phyloP scores from a whole-genome alignment of 2,797 vertebrate species.

The Danio choprae region DNA sequence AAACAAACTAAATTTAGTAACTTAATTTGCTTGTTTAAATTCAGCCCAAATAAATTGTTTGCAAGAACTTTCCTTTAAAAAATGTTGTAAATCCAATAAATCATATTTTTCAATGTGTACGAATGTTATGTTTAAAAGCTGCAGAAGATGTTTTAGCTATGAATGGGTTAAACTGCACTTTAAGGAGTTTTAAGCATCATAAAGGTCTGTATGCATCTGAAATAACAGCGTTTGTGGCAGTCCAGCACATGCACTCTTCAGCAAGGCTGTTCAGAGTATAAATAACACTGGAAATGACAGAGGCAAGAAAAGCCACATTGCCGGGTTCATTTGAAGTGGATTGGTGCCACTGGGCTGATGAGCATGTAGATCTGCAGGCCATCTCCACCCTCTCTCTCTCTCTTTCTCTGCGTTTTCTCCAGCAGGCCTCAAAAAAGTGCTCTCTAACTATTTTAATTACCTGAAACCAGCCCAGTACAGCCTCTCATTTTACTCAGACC shows the following conservation, averaged over 20 bases:
- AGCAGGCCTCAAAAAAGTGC: slow-evolving; percentile 67
- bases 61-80: no score
- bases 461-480: slow-evolving; percentile 53
- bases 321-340: slow-evolving; percentile 76
- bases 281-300: slow-evolving; percentile 80
- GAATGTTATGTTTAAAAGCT: not conserved
- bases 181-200: not conserved
- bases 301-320: slow-evolving; percentile 78
- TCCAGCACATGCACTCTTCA: slow-evolving; percentile 37
- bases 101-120: not conserved
- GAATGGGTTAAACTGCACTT: slow-evolving; percentile 18
- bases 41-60: no score
- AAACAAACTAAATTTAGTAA: no score
- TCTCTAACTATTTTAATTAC: slow-evolving; percentile 79
- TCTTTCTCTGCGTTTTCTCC: slow-evolving; percentile 64
- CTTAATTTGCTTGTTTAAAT: no score
- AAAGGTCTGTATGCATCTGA: slow-evolving; percentile 33
- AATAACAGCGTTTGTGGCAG: slow-evolving; percentile 46
- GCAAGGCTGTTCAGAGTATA: slow-evolving; percentile 62
- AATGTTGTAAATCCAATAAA: no score
- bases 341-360: slow-evolving; percentile 61
- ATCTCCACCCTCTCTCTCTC: slow-evolving; percentile 45
- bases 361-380: slow-evolving; percentile 29
- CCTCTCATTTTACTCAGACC: slow-evolving; percentile 71
- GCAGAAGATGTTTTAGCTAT: not conserved